These are phyloP conservation scores for Zophobas atratus DNA, from an alignment of 1,140 invertebrate genomes.

Conservation along the genomic window DNA sequence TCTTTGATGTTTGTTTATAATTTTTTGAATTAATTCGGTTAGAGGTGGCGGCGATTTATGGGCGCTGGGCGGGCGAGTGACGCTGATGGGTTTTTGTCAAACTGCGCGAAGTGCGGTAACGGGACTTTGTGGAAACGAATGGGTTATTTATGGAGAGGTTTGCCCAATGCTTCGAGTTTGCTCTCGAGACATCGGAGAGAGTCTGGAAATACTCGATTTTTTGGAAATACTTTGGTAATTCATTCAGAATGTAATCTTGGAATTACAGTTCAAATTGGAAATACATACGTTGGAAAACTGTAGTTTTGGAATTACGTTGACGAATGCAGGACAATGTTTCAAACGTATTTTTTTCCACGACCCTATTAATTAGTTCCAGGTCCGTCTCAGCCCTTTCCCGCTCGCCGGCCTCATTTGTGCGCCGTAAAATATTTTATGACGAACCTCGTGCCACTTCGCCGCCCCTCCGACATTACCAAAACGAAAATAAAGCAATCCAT, in stretches of 20 bases:
- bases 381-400: background rate
- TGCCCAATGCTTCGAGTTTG: no score
- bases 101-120: background rate
- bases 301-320: background rate
- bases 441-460: constrained; percentile 13
- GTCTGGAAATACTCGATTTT: no score
- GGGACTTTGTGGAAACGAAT: no score
- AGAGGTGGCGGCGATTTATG: constrained; percentile 23
- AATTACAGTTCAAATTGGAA: no score
- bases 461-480: constrained; percentile 13
- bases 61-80: background rate
- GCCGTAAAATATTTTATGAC: constrained; percentile 12
- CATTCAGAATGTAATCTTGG: no score
- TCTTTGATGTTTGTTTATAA: constrained; percentile 41
- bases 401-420: background rate
- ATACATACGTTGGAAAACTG: background rate
- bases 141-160: no score
- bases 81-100: background rate
- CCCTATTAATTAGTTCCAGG: background rate
- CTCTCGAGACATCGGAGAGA: no score
- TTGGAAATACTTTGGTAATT: no score
- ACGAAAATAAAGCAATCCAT: constrained; percentile 49
- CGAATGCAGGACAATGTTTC: no score
- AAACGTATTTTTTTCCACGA: no score
- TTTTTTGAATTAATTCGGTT: constrained; percentile 39